These are phyloP conservation scores for Hydropotes inermis DNA, from an alignment of 2,113 vertebrate species.

Conservation along the genomic window DNA sequence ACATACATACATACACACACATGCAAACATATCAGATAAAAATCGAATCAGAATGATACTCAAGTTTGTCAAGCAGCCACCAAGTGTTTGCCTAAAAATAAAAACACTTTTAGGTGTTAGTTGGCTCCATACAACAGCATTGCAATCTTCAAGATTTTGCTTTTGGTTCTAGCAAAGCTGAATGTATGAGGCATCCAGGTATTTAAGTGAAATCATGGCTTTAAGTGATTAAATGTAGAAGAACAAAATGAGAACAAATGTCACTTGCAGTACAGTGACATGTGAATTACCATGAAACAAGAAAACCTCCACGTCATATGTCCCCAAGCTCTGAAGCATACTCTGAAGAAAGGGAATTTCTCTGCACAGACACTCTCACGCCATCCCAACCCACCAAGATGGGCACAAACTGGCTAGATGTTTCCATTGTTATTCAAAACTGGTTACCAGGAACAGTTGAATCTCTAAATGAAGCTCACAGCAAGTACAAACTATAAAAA, in stretches of 20 bases:
- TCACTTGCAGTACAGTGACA: conserved; percentile 43
- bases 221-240: conserved; percentile 60
- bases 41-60: not conserved
- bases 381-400: not conserved
- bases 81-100: conserved; percentile 44
- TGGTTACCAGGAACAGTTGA: conserved; percentile 25
- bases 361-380: not conserved
- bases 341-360: not conserved
- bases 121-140: not conserved
- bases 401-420: not conserved
- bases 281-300: conserved; percentile 41
- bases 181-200: conserved; percentile 65
- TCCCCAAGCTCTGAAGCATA: not conserved
- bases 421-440: conserved; percentile 52
- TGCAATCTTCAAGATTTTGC: not conserved
- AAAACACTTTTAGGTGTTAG: conserved; percentile 13
- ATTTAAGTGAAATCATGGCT: conserved; percentile 67
- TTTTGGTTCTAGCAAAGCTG: conserved; percentile 34
- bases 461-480: conserved; percentile 47
- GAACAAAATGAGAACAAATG: conserved; percentile 27
- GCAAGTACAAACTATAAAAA: conserved; percentile 69
- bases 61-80: not conserved
- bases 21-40: not conserved
- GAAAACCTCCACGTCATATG: not conserved
- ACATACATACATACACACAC: accelerated